Evolutionary conservation across 2,113 vertebrate genomes (phyloP).

Genomic region (Sterna hirundo): DNA sequence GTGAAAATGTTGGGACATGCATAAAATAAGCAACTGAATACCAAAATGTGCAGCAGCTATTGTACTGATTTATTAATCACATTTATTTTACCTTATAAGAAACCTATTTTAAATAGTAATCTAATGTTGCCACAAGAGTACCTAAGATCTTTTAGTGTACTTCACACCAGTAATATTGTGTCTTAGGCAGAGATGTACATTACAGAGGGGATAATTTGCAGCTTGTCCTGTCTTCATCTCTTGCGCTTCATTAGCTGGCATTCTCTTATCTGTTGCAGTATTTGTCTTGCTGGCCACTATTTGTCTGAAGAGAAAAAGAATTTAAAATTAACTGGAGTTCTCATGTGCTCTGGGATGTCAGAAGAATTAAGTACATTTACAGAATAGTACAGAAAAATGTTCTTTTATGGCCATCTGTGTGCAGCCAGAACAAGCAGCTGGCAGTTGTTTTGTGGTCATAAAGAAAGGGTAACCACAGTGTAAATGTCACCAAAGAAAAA

Average conservation of each 20-base stretch:
- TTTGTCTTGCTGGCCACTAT: background rate
- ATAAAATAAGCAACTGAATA: background rate
- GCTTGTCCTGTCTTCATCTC: background rate
- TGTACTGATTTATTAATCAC: background rate
- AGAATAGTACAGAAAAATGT: background rate
- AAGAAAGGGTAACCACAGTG: background rate
- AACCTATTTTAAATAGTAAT: background rate
- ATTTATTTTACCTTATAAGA: background rate
- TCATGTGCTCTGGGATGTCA: background rate
- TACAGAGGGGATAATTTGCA: background rate
- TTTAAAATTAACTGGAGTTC: background rate
- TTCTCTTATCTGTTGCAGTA: background rate
- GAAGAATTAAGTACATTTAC: background rate
- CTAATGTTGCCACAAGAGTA: background rate
- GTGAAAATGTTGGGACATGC: background rate
- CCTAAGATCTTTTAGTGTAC: background rate
- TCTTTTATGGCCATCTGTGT: background rate
- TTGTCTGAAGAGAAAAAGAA: background rate
- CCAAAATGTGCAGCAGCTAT: background rate
- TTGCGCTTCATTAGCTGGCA: background rate
- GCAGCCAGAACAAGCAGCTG: background rate
- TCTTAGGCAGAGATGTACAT: background rate
- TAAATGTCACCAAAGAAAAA: background rate
- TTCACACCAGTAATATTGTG: background rate
- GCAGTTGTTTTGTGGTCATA: background rate